Evolutionary conservation across 2,888 invertebrate genomes (phyloP).

Genomic region (Cataglyphis albicans): DNA sequence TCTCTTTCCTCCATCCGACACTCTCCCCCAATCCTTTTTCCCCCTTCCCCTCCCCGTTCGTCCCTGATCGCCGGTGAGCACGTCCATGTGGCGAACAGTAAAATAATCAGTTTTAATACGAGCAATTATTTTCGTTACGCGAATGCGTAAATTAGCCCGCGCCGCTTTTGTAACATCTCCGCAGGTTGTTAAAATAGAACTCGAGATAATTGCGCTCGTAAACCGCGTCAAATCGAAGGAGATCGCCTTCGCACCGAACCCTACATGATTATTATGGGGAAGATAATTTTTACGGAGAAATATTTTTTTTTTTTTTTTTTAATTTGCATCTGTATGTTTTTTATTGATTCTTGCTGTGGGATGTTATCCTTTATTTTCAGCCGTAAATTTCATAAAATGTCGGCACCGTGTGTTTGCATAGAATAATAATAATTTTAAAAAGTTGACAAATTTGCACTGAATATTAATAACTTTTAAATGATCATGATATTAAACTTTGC

Average conservation of each 20-base stretch:
- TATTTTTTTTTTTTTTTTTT: not conserved
- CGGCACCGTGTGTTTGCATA: too few relatives aligned
- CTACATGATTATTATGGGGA: slow-evolving; percentile 32
- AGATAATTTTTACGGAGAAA: slow-evolving; percentile 30
- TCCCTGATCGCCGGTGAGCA: slow-evolving; percentile 1
- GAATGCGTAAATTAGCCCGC: slow-evolving; percentile 43
- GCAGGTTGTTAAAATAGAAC: slow-evolving; percentile 31
- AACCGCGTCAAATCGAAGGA: slow-evolving; percentile 14
- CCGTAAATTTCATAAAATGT: not conserved
- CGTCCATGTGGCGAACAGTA: slow-evolving; percentile 52
- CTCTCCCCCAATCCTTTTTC: not conserved
- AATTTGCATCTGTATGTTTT: not conserved
- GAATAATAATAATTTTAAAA: not conserved
- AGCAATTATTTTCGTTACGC: slow-evolving; percentile 59
- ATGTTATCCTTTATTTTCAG: not conserved
- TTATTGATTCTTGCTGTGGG: not conserved
- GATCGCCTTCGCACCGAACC: not conserved
- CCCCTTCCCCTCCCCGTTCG: not conserved
- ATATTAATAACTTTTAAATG: not conserved
- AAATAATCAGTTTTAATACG: slow-evolving; percentile 72
- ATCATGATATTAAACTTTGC: slow-evolving; percentile 3
- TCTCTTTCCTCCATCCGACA: slow-evolving; percentile 29
- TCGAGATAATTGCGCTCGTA: slow-evolving; percentile 33
- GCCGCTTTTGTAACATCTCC: slow-evolving; percentile 16
- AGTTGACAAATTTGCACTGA: not conserved